Base-by-base conservation (phyloP, 2,113 vertebrate genomes). In the Nothoprocta perdicaria region DNA sequence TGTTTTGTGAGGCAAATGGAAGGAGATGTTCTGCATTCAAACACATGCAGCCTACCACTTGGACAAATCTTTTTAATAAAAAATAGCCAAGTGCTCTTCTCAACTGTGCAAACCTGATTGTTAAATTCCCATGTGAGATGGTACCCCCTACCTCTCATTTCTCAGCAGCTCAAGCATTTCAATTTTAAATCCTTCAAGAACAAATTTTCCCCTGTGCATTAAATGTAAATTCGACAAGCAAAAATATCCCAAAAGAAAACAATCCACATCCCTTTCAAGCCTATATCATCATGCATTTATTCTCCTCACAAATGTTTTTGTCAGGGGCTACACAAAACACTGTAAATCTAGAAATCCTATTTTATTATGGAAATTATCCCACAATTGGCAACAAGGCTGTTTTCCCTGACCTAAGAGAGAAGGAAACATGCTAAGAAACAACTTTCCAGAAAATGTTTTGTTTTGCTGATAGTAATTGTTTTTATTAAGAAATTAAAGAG, bases 381-480 rank as follows among this genome's bases (percentile, higher is more conserved):
- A 15, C 82, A 93, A 94, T 73, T 95, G 88, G 79, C 81, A 95
- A 91, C 82, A 95, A 90, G 78, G 74, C 58, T 87, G 43, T 14
- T 96, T 93, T 83, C 76, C 78, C 45, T 92, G 93, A 82, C 91
- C n/a, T 41, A 73, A 3, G 50, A 82, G 86, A 95, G 69, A 62
- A 78, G 83, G 43, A 95, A 97, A 84, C 21, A 95, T 94, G 81
- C 62, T 89, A 26, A 85, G 90, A 94, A 90, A 91, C 66, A 95
- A 89, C 74, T 87, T 95, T 53, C 76, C 60, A 84, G 83, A 83
- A 96, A 96, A 93, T 78, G 82, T 61, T 87, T 95, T 80, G 31
- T 61, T 95, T 88, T 48, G 45, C 80, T 69, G 53, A 73, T 84
- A 75, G 57, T 96, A 77, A 92, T 95, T 93, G 65, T 81, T 58